phyloP scores from a whole-genome alignment of 2,113 vertebrate genomes.

The Thinocorus orbignyianus region DNA sequence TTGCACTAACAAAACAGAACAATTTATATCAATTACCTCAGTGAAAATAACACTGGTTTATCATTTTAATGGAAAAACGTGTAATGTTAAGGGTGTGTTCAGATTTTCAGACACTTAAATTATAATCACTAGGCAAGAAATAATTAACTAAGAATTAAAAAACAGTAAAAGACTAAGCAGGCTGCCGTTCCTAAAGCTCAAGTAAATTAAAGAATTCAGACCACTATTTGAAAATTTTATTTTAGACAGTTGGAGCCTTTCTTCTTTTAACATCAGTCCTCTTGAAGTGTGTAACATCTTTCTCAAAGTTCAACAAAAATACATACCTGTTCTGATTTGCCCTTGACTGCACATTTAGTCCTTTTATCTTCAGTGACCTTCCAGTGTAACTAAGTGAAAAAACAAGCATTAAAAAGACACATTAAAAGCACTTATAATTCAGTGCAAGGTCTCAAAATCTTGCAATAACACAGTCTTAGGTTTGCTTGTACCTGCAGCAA shows the following conservation, averaged over 20 bases:
- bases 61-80: neutral
- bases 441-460: neutral
- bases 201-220: neutral
- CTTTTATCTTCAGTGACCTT: slow-evolving; percentile 83
- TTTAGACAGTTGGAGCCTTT: neutral
- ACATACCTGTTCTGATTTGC: slow-evolving; percentile 93
- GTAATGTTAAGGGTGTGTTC: neutral
- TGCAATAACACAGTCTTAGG: neutral
- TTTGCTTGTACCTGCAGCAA: neutral
- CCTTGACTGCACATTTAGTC: slow-evolving; percentile 86
- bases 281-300: neutral
- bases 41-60: neutral
- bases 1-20: neutral
- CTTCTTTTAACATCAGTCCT: neutral
- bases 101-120: neutral
- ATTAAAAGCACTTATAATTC: neutral
- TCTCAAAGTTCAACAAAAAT: neutral
- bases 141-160: neutral
- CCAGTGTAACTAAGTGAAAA: slow-evolving; percentile 83
- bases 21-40: neutral
- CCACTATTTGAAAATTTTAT: neutral
- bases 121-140: neutral
- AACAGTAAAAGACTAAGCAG: neutral
- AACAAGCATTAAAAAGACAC: neutral
- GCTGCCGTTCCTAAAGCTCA: neutral